Evolutionary conservation across 1,140 invertebrate genomes (phyloP), one percentile per base, ranked within the genome.

Genomic region (Zaprionus africanus): DNA sequence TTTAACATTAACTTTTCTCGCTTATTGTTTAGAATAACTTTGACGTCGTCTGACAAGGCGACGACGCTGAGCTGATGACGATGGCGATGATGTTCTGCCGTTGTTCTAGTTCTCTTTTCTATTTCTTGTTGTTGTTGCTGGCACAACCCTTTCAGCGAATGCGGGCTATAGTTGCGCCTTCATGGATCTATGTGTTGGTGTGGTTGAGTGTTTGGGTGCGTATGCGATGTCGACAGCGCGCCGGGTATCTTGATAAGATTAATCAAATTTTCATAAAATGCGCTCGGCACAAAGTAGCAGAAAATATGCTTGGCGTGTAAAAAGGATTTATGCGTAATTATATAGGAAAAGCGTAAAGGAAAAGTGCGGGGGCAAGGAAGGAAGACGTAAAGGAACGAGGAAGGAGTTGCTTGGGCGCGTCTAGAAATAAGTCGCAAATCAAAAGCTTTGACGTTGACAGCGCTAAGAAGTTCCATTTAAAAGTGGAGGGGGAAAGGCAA

Each of bases 251-350:
- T 91, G 90, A 91, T 91, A 86, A 91, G 90, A 91, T 91, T 91
- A 91, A 91, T 91, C 90, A 91, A 91, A 91, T 91, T 91, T 91
- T 91, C 90, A 91, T 80, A 85, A 85, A 90, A 78, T 85, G 84
- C 70, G 61, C 53, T 22, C 19, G 46, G 60, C 54, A 71, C 56
- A 84, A 85, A 78, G 82, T 81, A 82, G 86, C 82, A 79, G 79
- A 76, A 91, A 91, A 80, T 85, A 84, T 85, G 81, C 79, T 80
- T 75, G 70, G 76, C 76, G 83, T 78, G 81, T 85, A 85, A 80
- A 90, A 76, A 76, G 81, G 88, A 90, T 91, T 91, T 91, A 91
- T 79, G 77, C 84, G 67, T 91, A 91, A 91, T 91, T 91, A 73
- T 91, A 78, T 91, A 77, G 87, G 88, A 91, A 88, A 73, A 81